Evolutionary conservation across 2,113 vertebrate species (phyloP), one percentile per base, ranked within the genome.

Genomic region (Pangasianodon gigas): DNA sequence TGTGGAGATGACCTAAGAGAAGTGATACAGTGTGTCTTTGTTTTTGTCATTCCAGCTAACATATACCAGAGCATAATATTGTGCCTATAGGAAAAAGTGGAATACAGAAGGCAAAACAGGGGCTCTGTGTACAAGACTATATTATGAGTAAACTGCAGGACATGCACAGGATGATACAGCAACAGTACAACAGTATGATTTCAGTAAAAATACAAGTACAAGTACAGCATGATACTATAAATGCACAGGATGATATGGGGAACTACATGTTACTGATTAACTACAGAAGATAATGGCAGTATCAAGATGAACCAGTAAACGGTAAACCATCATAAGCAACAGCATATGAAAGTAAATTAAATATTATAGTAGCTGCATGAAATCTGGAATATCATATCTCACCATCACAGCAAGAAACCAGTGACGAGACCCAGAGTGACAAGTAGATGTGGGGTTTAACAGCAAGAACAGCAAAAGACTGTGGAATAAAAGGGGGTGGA

Each of bases 351-450:
- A 26, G 11, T 19, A 58, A 58, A 58, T 21, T 58, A 60, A 26
- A 60, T 60, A 44, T 84, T 26, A 16, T 62, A 26, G n/a, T 41
- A 26, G 56, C 10, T 6, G 54, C 11, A 58, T 41, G 32, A 48
- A 41, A 91, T 88, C 58, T 56, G n/a, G 41, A 71, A 86, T 84
- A n/a, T 74, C 18, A 67, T 29, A 52, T 71, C 85, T 93, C 71
- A 93, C 94, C 92, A 93, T 88, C 56, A 91, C 37, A 19, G 88
- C 58, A 6, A 92, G 84, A 18, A 94, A 89, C 93, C 94, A 93
- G 85, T 85, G 90, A 8, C 92, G 91, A 87, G 92, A 90, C 6
- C 77, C 88, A 65, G 90, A 62, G 41, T 91, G 88, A 88, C 91
- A 92, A 19, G 87, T 91, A 60, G 91, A 84, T 32, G 91, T 90